These are phyloP conservation scores for Vespertilio murinus DNA, from an alignment of 2,797 vertebrate species.

Conservation along the genomic window DNA sequence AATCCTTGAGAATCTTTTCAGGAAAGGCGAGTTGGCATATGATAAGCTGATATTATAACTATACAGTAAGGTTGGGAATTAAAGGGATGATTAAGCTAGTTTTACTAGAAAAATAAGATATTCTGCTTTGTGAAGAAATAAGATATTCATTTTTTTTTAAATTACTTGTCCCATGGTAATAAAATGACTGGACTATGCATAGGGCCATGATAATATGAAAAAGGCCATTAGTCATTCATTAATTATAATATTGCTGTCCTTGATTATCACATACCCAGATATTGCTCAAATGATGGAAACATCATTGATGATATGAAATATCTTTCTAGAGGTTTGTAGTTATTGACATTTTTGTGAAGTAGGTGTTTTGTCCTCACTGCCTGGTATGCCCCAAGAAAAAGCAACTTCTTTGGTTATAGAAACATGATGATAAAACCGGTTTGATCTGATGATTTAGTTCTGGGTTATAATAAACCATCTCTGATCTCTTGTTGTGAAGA, in stretches of 20 bases:
- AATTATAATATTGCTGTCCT: neutral
- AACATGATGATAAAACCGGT: slow-evolving; percentile 33
- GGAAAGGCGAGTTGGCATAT: neutral
- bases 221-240: neutral
- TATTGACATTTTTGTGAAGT: slow-evolving; percentile 24
- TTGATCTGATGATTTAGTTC: slow-evolving; percentile 35
- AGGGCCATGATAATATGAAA: neutral
- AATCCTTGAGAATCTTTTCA: neutral
- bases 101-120: slow-evolving; percentile 11
- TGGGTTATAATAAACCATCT: neutral
- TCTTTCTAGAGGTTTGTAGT: slow-evolving; percentile 10
- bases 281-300: neutral
- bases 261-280: neutral
- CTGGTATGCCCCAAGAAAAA: neutral
- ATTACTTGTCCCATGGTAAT: neutral
- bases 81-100: slow-evolving; percentile 3
- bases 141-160: neutral
- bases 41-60: neutral
- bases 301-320: neutral
- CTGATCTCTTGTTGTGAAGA: neutral
- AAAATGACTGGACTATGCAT: neutral
- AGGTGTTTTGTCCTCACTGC: neutral
- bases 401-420: neutral
- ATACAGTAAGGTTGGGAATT: neutral
- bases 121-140: slow-evolving; percentile 8